These are phyloP conservation scores for Diglossa cyanea DNA, from an alignment of 2,797 vertebrate species.

Conservation along the genomic window DNA sequence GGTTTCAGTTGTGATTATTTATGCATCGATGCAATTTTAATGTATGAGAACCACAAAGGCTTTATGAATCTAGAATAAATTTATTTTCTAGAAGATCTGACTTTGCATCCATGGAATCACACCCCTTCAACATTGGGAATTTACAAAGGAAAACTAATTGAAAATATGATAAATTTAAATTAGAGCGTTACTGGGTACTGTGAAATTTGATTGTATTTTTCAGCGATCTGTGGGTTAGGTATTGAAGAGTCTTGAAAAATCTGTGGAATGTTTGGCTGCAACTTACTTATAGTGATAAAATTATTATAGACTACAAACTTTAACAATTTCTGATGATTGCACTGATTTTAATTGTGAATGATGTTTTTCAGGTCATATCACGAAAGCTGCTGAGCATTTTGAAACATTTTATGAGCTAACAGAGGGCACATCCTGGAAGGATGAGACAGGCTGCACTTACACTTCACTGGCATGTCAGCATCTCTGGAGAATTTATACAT, in stretches of 20 bases:
- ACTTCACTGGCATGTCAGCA: slow-evolving; percentile 68
- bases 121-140: not conserved
- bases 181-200: not conserved
- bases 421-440: slow-evolving; percentile 69
- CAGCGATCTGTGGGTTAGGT: not conserved
- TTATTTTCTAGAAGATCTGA: not conserved
- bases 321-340: not conserved
- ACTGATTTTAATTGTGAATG: slow-evolving; percentile 28
- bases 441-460: slow-evolving; percentile 65
- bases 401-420: slow-evolving; percentile 81
- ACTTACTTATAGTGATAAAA: not conserved
- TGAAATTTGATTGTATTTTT: not conserved
- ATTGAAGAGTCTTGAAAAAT: not conserved
- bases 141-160: not conserved
- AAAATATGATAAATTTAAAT: not conserved
- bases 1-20: not conserved
- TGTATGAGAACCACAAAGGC: not conserved
- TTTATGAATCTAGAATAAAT: not conserved
- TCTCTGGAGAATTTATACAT: slow-evolving; percentile 76
- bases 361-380: slow-evolving; percentile 74
- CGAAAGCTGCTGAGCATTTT: slow-evolving; percentile 78
- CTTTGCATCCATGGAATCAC: not conserved
- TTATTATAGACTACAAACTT: not conserved
- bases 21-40: not conserved
- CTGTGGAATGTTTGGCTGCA: not conserved